Evolutionary conservation across 2,888 invertebrate species (phyloP).

Genomic region (Pheosia tremula): DNA sequence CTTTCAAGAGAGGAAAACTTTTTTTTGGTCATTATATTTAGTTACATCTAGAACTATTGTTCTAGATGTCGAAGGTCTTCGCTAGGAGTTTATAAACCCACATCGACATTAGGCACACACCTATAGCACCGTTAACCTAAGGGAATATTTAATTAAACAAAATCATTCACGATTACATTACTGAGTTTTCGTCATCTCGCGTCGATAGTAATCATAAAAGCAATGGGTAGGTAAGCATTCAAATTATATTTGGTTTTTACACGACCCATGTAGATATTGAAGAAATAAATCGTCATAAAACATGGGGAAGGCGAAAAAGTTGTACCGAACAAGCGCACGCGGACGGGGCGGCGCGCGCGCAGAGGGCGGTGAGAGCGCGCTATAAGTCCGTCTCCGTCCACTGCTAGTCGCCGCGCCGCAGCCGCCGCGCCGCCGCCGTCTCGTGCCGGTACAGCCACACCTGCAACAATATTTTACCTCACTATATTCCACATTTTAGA

Average conservation of each 20-base stretch:
- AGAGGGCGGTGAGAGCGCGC: slow-evolving; percentile 48
- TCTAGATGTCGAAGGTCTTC: slow-evolving; percentile 22
- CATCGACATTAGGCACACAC: slow-evolving; percentile 52
- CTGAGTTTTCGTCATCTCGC: neutral
- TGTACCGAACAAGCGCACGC: slow-evolving; percentile 38
- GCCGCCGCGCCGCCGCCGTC: slow-evolving; percentile 78
- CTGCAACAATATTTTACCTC: slow-evolving; percentile 46
- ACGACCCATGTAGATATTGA: slow-evolving; percentile 30
- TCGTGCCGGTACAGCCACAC: slow-evolving; percentile 80
- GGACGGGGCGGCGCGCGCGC: slow-evolving; percentile 19
- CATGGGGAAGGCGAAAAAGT: slow-evolving; percentile 44
- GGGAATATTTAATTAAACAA: slow-evolving; percentile 23
- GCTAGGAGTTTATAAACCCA: slow-evolving; percentile 29
- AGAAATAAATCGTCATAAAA: slow-evolving; percentile 51
- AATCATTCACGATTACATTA: neutral
- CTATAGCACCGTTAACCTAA: slow-evolving; percentile 61
- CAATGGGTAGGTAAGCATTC: neutral
- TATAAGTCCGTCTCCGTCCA: slow-evolving; percentile 82
- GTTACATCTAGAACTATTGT: slow-evolving; percentile 10
- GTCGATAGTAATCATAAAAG: neutral
- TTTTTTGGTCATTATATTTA: slow-evolving; percentile 35
- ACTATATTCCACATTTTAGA: too few species aligned
- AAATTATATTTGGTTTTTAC: slow-evolving; percentile 14
- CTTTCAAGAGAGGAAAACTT: slow-evolving; percentile 32
- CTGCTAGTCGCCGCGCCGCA: slow-evolving; percentile 87